Evolutionary conservation across 2,888 invertebrate genomes (phyloP).

Genomic region (Zaprionus obscuricornis): DNA sequence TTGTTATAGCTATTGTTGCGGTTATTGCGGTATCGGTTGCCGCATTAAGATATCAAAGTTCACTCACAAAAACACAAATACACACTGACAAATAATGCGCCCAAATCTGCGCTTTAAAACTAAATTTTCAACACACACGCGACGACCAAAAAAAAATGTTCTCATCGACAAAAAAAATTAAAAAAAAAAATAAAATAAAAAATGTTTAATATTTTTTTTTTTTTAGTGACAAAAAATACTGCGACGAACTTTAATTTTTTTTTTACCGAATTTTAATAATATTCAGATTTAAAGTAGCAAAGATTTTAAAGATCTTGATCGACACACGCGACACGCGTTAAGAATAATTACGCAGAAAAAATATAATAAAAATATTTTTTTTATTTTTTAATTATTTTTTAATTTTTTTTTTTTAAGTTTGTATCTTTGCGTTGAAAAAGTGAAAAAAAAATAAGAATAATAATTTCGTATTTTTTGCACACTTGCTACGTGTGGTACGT

Average conservation of each 20-base stretch:
- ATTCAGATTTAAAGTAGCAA: no score
- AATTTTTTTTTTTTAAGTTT: neutral
- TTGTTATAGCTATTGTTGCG: no score
- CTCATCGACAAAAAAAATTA: conserved; percentile 5
- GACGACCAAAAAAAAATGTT: conserved; percentile 16
- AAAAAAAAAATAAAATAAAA: neutral
- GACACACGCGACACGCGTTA: conserved; percentile 35
- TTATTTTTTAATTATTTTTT: neutral
- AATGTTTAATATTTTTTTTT: neutral
- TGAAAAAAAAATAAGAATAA: no score
- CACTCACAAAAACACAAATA: conserved; percentile 22
- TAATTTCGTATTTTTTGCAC: neutral
- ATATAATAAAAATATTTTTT: no score
- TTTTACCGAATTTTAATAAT: no score
- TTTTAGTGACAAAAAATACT: no score
- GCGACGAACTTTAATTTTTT: no score
- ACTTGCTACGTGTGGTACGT: neutral
- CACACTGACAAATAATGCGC: conserved; percentile 30
- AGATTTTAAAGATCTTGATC: no score
- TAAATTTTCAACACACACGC: conserved; percentile 25
- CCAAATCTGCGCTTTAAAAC: conserved; percentile 42
- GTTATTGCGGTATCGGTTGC: no score
- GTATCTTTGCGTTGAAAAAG: neutral
- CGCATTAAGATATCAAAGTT: conserved; percentile 32
- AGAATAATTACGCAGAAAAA: conserved; percentile 37